Evolutionary conservation across 2,888 invertebrate genomes (phyloP), one percentile per base, ranked within the genome.

Genomic region (Ferdinandea cuprea): DNA sequence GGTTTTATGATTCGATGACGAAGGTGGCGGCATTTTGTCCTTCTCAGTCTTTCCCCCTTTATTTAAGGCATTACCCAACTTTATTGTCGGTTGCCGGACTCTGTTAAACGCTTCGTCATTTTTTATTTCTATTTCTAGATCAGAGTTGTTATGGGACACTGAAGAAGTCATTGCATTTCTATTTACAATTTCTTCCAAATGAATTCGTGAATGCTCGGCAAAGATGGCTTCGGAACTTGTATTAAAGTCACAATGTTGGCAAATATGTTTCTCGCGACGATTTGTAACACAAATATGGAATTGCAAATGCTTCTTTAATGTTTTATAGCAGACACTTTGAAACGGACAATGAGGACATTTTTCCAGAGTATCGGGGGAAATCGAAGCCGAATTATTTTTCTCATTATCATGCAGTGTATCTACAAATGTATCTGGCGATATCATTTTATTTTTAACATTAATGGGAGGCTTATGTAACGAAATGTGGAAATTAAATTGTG

Each of bases 231-330:
- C 93, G 86, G 95, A 95, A 2, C 94, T 93, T 21, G 95, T 95
- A 21, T 94, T 94, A 89, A 95, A 95, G 91, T 96, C 96, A 90
- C 97, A 97, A 89, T 95, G 95, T 21, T 94, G 93, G 90, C 97
- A 97, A 85, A 93, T 93, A 87, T 94, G 93, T 79, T 93, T 93
- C 58, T 91, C 91, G 4, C 79, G 72, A 5, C 86, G 81, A 50
- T 93, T 93, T 4, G 93, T 92, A 8, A 93, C 91, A 88, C 94
- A 93, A 9, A 92, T 91, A 88, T 97, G 97, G 77, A 95, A 93
- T 87, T 94, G 93, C 85, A 94, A 92, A 90, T 97, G 97, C 87
- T 94, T 94, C 84, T 93, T 94, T 15, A 96, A 92, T 2, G 95
- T 19, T 21, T 54, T 94, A 87, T 95, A 95, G 85, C 94, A 93